Percentiles rank a stretch among this genome's conserved stretches.
Conservation (phyloP, 2,888 invertebrate genomes). For the Meloe dianella region DNA sequence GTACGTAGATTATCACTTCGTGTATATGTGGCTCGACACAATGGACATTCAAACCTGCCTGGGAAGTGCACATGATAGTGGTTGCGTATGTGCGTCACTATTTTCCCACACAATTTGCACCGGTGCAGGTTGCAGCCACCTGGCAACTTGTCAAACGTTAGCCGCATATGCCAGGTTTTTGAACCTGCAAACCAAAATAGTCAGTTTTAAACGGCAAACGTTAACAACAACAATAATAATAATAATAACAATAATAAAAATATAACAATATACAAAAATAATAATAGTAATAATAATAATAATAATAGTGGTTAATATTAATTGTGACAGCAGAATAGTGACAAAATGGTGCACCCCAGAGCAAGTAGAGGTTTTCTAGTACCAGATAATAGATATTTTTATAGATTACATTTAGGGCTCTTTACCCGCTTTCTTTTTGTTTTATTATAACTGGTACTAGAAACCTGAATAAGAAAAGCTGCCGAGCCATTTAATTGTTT, state of each 20-base stretch:
- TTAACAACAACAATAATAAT: slow-evolving; percentile 7
- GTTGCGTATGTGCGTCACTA: slow-evolving; percentile 93
- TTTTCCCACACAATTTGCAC: slow-evolving; percentile 93
- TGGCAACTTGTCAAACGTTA: slow-evolving; percentile 91
- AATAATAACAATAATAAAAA: neutral
- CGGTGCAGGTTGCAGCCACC: slow-evolving; percentile 92
- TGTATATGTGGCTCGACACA: slow-evolving; percentile 89
- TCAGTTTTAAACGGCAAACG: slow-evolving; percentile 34
- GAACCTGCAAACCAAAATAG: slow-evolving; percentile 81
- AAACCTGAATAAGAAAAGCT: slow-evolving; percentile 42
- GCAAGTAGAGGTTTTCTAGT: slow-evolving; percentile 44
- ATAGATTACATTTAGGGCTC: neutral
- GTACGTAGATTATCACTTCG: slow-evolving; percentile 91
- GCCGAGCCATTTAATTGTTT: slow-evolving; percentile 49
- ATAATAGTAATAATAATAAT: slow-evolving; percentile 24
- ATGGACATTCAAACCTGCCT: slow-evolving; percentile 89
- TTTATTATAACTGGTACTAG: slow-evolving; percentile 31
- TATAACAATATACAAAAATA: slow-evolving; percentile 8
- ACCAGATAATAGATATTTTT: too few species aligned
- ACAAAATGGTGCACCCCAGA: slow-evolving; percentile 59
- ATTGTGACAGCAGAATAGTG: slow-evolving; percentile 58
- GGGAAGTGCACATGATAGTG: slow-evolving; percentile 95
- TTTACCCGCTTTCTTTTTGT: slow-evolving; percentile 5
- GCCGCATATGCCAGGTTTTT: slow-evolving; percentile 94
- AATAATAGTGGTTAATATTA: slow-evolving; percentile 39